A percentile compares a stretch with the other conserved stretches of the same genome.
These are phyloP conservation scores for Lepisosteus osseus DNA, from an alignment of 2,113 vertebrate genomes.

Conservation along the genomic window DNA sequence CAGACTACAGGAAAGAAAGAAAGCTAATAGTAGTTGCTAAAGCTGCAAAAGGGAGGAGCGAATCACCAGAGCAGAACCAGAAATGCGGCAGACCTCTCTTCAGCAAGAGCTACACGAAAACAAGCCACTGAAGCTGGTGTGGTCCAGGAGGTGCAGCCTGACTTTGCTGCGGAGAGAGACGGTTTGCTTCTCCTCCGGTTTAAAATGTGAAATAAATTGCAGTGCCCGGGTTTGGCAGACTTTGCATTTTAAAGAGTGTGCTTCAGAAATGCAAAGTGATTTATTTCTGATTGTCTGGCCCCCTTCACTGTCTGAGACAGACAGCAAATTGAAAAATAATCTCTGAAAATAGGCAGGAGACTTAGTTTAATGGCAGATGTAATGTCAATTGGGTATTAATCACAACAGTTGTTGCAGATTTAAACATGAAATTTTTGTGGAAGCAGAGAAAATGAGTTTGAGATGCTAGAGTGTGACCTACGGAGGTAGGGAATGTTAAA, in stretches of 20 bases:
- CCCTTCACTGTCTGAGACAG: background rate
- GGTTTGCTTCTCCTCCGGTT: background rate
- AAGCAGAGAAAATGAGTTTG: background rate
- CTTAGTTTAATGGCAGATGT: background rate
- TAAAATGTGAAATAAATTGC: background rate
- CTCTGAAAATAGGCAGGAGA: background rate
- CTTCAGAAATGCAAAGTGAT: background rate
- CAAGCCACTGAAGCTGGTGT: background rate
- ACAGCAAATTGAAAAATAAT: conserved; percentile 6
- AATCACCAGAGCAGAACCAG: conserved; percentile 35
- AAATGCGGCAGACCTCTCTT: conserved; percentile 40
- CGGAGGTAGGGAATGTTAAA: background rate
- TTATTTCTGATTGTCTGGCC: background rate
- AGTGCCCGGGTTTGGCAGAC: background rate
- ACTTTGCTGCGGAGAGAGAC: conserved; percentile 5
- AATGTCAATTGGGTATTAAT: conserved; percentile 5
- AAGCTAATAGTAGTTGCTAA: conserved; percentile 18
- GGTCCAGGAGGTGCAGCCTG: background rate
- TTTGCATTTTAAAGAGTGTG: background rate
- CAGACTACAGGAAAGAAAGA: conserved; percentile 1
- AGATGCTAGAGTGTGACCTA: background rate
- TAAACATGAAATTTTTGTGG: background rate
- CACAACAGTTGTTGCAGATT: background rate
- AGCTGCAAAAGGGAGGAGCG: conserved; percentile 45
- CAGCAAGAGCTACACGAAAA: conserved; percentile 21